Conservation (phyloP, 92 coral and sea anemone species). For the Pocillopora meandrina region DNA sequence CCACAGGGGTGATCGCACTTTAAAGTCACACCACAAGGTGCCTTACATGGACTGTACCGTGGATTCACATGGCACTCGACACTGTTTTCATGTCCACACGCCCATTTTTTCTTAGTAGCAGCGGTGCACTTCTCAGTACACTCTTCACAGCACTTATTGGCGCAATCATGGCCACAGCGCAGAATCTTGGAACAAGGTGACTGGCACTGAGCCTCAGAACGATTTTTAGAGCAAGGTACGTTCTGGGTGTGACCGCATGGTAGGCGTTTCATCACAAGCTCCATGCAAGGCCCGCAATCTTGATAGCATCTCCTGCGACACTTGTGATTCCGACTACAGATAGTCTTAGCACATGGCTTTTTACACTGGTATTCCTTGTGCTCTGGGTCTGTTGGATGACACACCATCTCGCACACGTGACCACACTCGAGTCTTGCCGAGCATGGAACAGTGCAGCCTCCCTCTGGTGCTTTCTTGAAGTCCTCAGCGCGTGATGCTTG, state of each 20-base stretch:
- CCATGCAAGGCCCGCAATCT: constrained; percentile 69
- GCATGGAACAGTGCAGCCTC: constrained; percentile 87
- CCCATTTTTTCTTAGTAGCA: constrained; percentile 52
- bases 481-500: constrained; percentile 75
- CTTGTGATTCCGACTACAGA: constrained; percentile 63
- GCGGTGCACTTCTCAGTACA: constrained; percentile 66
- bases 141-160: constrained; percentile 62
- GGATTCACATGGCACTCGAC: constrained; percentile 76
- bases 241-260: constrained; percentile 74
- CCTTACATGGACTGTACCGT: constrained; percentile 41
- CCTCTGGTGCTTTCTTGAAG: constrained; percentile 89
- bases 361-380: constrained; percentile 80
- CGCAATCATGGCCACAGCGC: constrained; percentile 70
- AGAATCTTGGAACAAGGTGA: constrained; percentile 65
- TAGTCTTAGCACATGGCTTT: constrained; percentile 67
- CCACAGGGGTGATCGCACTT: constrained; percentile 79
- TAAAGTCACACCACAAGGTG: constrained; percentile 68
- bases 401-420: constrained; percentile 76
- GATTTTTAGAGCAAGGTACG: constrained; percentile 74
- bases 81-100: constrained; percentile 71
- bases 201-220: constrained; percentile 55
- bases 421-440: constrained; percentile 66
- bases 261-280: constrained; percentile 51
- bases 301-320: constrained; percentile 70
- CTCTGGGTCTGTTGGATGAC: constrained; percentile 88